Conservation (phyloP, 2,113 vertebrate species). For the Gadus chalcogrammus region DNA sequence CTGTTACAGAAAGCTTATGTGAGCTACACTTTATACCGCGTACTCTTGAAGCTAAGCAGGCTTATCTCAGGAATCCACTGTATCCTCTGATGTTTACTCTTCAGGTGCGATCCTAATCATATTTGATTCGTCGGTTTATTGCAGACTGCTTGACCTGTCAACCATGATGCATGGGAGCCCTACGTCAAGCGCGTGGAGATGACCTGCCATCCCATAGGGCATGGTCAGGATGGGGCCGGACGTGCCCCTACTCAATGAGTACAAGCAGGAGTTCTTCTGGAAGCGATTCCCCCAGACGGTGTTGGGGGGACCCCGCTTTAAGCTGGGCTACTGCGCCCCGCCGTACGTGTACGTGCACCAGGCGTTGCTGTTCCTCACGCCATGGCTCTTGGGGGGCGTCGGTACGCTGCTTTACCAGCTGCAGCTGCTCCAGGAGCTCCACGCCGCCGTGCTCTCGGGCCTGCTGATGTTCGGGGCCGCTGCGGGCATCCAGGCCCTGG, state of each 20-base stretch:
- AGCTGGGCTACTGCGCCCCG: slow-evolving; percentile 90
- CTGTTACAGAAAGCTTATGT: too few species aligned
- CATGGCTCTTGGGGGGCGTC: slow-evolving; percentile 90
- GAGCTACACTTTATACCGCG: too few species aligned
- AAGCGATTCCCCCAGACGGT: slow-evolving; percentile 95
- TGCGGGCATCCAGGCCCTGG: slow-evolving; percentile 78
- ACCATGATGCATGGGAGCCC: slow-evolving; percentile 50
- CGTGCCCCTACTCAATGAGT: slow-evolving; percentile 95
- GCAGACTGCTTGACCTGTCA: slow-evolving; percentile 19
- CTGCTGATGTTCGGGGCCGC: slow-evolving; percentile 86
- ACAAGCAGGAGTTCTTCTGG: slow-evolving; percentile 98
- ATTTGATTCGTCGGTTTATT: slow-evolving; percentile 19
- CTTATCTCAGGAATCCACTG: too few species aligned
- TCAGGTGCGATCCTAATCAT: neutral
- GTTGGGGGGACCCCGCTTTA: slow-evolving; percentile 89
- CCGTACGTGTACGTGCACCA: slow-evolving; percentile 92
- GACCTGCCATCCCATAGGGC: slow-evolving; percentile 63
- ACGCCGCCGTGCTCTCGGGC: slow-evolving; percentile 79
- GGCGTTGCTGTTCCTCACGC: slow-evolving; percentile 86
- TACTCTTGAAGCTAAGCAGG: too few species aligned
- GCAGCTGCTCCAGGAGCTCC: slow-evolving; percentile 79
- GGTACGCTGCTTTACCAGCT: slow-evolving; percentile 88
- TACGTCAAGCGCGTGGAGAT: slow-evolving; percentile 57
- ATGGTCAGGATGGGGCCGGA: slow-evolving; percentile 93
- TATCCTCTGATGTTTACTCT: neutral